Evolutionary conservation across 92 coral and sea anemone genomes (phyloP), one percentile per base, ranked within the genome.

Genomic region (Zoanthus gigantus): DNA sequence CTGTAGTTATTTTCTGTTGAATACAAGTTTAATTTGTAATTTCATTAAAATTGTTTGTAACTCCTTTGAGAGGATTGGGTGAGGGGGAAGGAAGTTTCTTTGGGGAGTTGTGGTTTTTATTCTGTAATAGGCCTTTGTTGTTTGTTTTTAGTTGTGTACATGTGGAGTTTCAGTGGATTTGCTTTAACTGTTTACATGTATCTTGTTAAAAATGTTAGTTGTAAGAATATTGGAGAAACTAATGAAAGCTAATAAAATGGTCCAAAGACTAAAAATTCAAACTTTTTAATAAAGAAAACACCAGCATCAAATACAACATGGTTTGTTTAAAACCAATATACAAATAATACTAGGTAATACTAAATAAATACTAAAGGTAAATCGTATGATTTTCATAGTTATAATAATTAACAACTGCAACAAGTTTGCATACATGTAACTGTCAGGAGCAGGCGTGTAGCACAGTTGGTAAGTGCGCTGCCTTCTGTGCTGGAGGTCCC

Each of bases 21-120:
- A 79, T 79, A 61, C 72, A 79, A 79, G 84, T 79, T 79, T 60
- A 79, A 79, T 79, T 60, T 79, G 61, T 78, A 58, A 78, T 78
- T 78, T 78, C 83, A 78, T 58, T 78, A 79, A 79, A 79, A 37
- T 79, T 79, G 84, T 79, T 79, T 79, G 82, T 60, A 79, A 79
- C 84, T 79, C 84, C 84, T 60, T 60, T 79, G 84, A 79, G 84
- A 79, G 84, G 84, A 79, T 79, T 79, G 72, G 72, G 72, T 65
- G 84, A 60, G 84, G 84, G 84, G 84, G 72, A 17, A 79, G 84
- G 84, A 61, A 79, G 84, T 72, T 61, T 79, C 57, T 15, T 79
- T 58, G 72, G 72, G 56, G 83, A 78, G 15, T 29, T 79, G 83
- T 79, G 83, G 83, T 79, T 60, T 60, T 79, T 79, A 61, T 61